A percentile compares a stretch with the other conserved stretches of the same genome.
Evolutionary conservation across 1,140 invertebrate genomes (phyloP).

Genomic region (Drosophila obscura): DNA sequence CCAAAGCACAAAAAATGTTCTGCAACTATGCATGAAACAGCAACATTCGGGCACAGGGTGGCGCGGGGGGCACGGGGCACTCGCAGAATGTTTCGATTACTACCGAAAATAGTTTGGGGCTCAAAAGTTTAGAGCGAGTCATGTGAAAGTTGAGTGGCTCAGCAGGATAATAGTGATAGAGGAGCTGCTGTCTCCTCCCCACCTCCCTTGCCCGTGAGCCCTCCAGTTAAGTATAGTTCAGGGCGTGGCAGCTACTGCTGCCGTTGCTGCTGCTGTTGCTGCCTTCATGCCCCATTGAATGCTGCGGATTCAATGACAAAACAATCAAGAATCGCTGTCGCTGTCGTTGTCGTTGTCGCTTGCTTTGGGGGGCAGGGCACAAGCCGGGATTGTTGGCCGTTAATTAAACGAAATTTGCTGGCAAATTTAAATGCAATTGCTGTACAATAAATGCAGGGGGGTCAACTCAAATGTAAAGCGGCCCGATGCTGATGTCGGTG

Average conservation of each 20-base stretch:
- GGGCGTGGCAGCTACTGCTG: constrained; percentile 26
- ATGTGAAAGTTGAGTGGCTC: constrained; percentile 20
- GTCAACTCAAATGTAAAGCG: not conserved
- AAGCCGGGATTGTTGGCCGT: constrained; percentile 48
- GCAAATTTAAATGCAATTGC: constrained; percentile 81
- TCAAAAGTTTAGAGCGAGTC: constrained; percentile 41
- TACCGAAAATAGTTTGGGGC: constrained; percentile 49
- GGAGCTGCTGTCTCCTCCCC: constrained; percentile 35
- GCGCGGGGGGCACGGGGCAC: not conserved
- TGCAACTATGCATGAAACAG: constrained; percentile 64
- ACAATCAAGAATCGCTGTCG: constrained; percentile 38
- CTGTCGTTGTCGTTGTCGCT: not conserved
- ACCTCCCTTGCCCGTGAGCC: constrained; percentile 13
- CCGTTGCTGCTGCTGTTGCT: not conserved
- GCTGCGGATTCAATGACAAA: constrained; percentile 55
- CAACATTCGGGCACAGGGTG: constrained; percentile 7
- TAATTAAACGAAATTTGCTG: constrained; percentile 78
- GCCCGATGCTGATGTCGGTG: not conserved
- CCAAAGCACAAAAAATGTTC: constrained; percentile 48
- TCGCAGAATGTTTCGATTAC: constrained; percentile 66
- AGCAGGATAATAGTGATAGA: constrained; percentile 1
- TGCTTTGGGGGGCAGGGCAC: constrained; percentile 40
- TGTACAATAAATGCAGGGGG: constrained; percentile 61
- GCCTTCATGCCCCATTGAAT: constrained; percentile 66
- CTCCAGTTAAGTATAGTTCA: constrained; percentile 2